Conservation (phyloP, 1,140 invertebrate genomes). For the Habropoda laboriosa region DNA sequence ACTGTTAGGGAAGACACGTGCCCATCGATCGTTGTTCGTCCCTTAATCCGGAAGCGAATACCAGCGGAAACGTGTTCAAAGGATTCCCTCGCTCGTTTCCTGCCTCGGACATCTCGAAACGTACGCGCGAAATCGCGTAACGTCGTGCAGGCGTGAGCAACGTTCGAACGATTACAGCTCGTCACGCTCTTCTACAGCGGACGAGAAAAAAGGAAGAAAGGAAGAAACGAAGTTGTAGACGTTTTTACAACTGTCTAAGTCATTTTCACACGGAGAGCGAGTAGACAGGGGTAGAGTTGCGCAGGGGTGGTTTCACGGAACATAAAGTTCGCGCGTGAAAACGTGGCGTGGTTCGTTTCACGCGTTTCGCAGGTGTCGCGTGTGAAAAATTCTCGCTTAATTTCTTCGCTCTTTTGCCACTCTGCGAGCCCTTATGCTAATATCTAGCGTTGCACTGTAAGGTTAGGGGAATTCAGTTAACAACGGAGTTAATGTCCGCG, state of each 20-base stretch:
- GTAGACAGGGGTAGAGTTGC: neutral
- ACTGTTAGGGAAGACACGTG: constrained; percentile 30
- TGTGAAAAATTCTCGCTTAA: constrained; percentile 40
- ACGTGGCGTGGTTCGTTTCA: constrained; percentile 1
- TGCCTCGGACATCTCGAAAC: constrained; percentile 16
- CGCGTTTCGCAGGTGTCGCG: constrained; percentile 53
- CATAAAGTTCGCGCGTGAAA: constrained; percentile 63
- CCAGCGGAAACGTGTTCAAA: constrained; percentile 52
- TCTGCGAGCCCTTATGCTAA: constrained; percentile 12
- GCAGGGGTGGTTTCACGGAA: constrained; percentile 58
- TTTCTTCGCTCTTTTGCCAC: neutral
- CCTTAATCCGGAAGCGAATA: constrained; percentile 60
- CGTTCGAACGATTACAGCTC: neutral
- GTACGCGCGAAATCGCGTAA: neutral
- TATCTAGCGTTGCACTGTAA: neutral
- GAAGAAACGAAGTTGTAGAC: neutral
- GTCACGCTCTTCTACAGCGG: neutral
- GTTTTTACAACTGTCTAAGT: too few species aligned
- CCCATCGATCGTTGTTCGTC: constrained; percentile 27
- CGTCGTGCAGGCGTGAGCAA: neutral
- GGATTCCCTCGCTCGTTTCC: constrained; percentile 56
- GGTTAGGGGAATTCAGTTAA: constrained; percentile 44
- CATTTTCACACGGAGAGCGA: neutral
- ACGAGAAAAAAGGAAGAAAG: neutral
- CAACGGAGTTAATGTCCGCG: constrained; percentile 23